These are phyloP conservation scores for Neotoxoptera formosana DNA, from an alignment of 1,140 invertebrate species.

Conservation along the genomic window DNA sequence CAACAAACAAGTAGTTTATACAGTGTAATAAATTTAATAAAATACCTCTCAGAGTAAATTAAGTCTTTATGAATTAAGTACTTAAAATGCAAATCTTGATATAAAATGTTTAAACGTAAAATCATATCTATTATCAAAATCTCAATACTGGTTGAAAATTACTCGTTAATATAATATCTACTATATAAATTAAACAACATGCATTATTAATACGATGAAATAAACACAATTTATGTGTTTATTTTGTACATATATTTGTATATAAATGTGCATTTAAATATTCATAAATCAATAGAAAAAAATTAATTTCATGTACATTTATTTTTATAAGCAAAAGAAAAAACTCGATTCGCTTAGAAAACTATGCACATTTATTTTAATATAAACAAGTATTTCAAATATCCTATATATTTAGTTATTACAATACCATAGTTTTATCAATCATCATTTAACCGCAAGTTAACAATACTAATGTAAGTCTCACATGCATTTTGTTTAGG, in stretches of 20 bases:
- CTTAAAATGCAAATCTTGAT: background rate
- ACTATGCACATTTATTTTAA: no score
- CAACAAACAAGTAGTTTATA: background rate
- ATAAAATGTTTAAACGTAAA: background rate
- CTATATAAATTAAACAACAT: background rate
- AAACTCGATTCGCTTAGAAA: background rate
- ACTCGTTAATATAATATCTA: background rate
- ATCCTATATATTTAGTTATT: no score
- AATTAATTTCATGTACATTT: background rate
- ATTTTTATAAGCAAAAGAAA: background rate
- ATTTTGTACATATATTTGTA: background rate
- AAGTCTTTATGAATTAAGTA: background rate
- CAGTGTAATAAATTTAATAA: background rate
- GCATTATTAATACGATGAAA: background rate
- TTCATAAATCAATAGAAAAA: background rate
- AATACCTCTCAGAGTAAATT: background rate
- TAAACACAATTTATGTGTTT: background rate
- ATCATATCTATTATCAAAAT: slow-evolving; percentile 9
- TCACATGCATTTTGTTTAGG: no score
- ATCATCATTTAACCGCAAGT: no score
- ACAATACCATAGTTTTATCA: no score
- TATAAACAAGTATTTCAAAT: no score
- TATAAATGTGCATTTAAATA: background rate
- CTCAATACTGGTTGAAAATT: slow-evolving; percentile 5
- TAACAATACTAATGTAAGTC: no score